phyloP scores from a whole-genome alignment of 2,113 vertebrate species.

The Sebastes fasciatus region DNA sequence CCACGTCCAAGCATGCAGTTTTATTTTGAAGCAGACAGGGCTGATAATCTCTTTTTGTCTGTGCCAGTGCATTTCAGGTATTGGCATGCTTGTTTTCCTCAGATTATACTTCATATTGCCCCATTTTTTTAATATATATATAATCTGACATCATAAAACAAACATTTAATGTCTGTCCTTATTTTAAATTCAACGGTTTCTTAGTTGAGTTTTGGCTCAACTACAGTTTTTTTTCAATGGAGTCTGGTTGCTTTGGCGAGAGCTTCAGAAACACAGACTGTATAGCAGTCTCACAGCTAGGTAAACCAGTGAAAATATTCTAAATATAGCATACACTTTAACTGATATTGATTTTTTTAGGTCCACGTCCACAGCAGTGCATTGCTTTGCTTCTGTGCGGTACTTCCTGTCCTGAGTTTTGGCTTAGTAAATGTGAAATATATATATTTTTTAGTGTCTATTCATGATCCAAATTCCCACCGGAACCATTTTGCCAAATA shows the following conservation, averaged over 20 bases:
- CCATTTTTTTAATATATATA: not conserved
- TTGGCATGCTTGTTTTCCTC: not conserved
- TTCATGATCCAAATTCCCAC: not conserved
- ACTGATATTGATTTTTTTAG: too few relatives aligned
- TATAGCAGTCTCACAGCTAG: too few relatives aligned
- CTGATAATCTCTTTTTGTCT: conserved; percentile 26
- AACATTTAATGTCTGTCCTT: not conserved
- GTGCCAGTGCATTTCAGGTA: not conserved
- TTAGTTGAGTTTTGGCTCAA: not conserved
- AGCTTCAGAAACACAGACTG: too few relatives aligned
- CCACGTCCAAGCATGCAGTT: conserved; percentile 19
- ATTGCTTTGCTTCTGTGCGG: too few relatives aligned
- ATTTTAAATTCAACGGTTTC: not conserved
- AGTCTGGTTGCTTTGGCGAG: too few relatives aligned
- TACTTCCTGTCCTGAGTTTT: not conserved
- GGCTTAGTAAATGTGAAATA: not conserved
- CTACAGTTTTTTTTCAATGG: too few relatives aligned
- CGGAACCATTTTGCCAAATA: not conserved
- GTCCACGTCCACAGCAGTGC: too few relatives aligned
- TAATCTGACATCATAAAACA: too few relatives aligned
- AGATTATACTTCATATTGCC: not conserved
- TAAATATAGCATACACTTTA: too few relatives aligned
- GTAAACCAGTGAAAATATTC: too few relatives aligned
- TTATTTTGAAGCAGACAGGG: conserved; percentile 26
- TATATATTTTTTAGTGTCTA: not conserved